Evolutionary conservation across 2,888 invertebrate species (phyloP), one percentile per base, ranked within the genome.

Genomic region (Rutpela maculata): DNA sequence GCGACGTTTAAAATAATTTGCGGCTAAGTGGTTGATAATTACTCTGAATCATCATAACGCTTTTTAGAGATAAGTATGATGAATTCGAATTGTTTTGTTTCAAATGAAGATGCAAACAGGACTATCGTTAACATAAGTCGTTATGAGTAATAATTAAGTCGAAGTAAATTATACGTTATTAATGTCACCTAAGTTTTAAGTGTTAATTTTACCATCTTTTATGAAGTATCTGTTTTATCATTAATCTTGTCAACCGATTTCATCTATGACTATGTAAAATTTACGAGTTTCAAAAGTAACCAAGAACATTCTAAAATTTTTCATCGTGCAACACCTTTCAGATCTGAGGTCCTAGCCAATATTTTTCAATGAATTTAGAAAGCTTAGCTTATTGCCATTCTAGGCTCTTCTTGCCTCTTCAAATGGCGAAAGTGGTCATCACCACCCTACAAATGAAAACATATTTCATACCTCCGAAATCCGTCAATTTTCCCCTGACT

Each of bases 131-230:
- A 18, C 55, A 65, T n/a, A 60, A 19, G 62, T 38, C 60, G 67
- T 35, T 35, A 26, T 71, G 71, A 71, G 17, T 71, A 62, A 71
- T 71, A 62, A 71, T 38, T 19, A 22, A 60, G 71, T 26, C 62
- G 55, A 63, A 9, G 71, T 62, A 71, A 71, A 71, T 71, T 71
- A 71, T 62, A 71, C 17, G 31, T 71, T 63, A 71, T 71, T 71
- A 71, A 63, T 63, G 50, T 19, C 7, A 22, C 35, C 15, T 19
- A 26, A 62, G 71, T 55, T 71, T 71, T 71, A 71, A 62, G 71
- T 71, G 71, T 55, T 62, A 71, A 71, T 71, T 50, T 63, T 62
- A 71, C 50, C 55, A 62, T 62, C 22, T 19, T 63, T 17, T 19
- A 15, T 26, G 4, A 15, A 18, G 17, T 62, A 62, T 50, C 22